Evolutionary conservation across 1,140 invertebrate genomes (phyloP), one percentile per base, ranked within the genome.

Genomic region (Mizuhopecten yessoensis): DNA sequence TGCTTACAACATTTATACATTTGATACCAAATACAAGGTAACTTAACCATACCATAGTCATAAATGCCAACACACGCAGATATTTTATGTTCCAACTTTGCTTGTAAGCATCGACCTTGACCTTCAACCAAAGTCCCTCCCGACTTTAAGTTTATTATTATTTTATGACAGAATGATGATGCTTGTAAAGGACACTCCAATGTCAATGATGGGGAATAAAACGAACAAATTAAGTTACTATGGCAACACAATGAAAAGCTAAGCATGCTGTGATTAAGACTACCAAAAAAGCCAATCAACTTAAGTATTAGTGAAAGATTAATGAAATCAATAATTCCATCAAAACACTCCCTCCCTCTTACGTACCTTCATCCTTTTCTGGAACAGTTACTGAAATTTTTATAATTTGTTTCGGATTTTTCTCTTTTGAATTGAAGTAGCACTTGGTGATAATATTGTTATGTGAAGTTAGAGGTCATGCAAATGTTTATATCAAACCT

Each of bases 341-440:
- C 57, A 75, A 75, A n/a, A 29, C 23, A 7, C 23, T 75, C 57
- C 11, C 57, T 1, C 45, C 20, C 45, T 20, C 20, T 49, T n/a
- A n/a, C 45, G 7, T 75, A 75, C 57, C 57, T 75, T 75, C 57
- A 9, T 75, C 57, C n/a, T 75, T 75, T 5, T n/a, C 57, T 17
- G 57, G 57, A 29, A 5, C 57, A 75, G 57, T 75, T n/a, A 75
- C 57, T 75, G 57, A 75, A 75, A 75, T 75, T 75, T 45, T 75
- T 29, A 10, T 17, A 17, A 49, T 17, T 49, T 49, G 10, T 17
- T 49, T 49, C 20, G 45, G 45, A 49, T 49, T 49, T 49, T 49
- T 49, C 20, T 20, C 20, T 2, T 49, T 49, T 49, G 20, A 49
- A 49, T 49, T 13, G 45, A 20, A 2, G 20, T n/a, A n/a, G n/a